Base-by-base conservation (phyloP, 1,140 invertebrate genomes). In the Macrostomum lignano region DNA sequence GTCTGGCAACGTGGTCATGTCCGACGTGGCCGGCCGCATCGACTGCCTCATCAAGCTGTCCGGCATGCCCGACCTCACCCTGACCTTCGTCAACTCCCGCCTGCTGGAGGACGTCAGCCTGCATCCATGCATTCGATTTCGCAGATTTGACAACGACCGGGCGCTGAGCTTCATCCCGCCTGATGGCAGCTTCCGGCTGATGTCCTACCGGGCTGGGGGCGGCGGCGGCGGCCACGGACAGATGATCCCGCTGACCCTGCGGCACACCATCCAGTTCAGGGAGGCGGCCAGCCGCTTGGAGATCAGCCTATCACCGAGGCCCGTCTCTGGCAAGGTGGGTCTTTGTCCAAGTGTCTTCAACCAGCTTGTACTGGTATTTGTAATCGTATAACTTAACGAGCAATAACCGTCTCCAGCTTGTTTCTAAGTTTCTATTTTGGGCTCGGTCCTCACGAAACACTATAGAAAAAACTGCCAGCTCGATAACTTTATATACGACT, bases 11-110 rank as follows among this genome's bases (percentile, higher is more conserved):
- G 88, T 82, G 0, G 81, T 98, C 3, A 88, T 79, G 58, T 78
- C 82, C 20, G 88, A 98, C 65, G 93, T 98, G 47, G 82, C 93
- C 55, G 88, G 88, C 55, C 86, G 86, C 69, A 82, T 96, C 61
- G 86, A 98, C 47, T 93, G 86, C 54, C 79, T 81, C 49, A 86
- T 93, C 29, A 93, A 91, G 58, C 56, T 96, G 22, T 84, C 74
- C 53, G 88, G 88, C 22, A 93, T 96, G 82, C 91, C 88, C 29
- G 91, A 98, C 65, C 62, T 98, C 19, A 88, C 84, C 1, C 61
- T 98, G 38, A 79, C 82, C 0, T 93, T 98, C 52, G 72, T 93
- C 46, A 98, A 98, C 66, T 79, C 88, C 6, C 64, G 84, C 40
- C 65, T 96, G 33, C 75, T 98, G 50, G 88, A 96, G 57, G 86